Evolutionary conservation across 2,113 vertebrate species (phyloP), one percentile per base, ranked within the genome.

Genomic region (Sialia sialis): DNA sequence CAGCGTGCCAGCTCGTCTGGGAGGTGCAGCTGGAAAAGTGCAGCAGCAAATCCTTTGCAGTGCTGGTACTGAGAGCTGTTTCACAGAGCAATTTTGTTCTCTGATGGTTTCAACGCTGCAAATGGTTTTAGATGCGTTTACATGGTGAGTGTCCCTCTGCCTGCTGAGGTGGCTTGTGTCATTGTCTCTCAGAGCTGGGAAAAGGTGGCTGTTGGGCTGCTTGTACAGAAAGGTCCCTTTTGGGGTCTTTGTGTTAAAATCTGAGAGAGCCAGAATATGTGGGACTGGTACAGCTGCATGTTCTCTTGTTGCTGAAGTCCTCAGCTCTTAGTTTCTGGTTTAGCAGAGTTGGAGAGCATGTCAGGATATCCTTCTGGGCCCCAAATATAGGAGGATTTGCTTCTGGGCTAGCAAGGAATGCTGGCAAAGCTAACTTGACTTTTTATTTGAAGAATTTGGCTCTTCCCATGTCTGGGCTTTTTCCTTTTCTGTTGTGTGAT

Each of bases 61-160:
- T 8, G 46, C 59, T 66, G 17, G 29, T 81, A 18, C 69, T 32
- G 16, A 34, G 78, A 88, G 67, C 54, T 4, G 10, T 83, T 86
- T 62, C 34, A 43, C 39, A 75, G 92, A 41, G 21, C 5, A 29
- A 1, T 82, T 95, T 66, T 13, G 30, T 48, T 84, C 79, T 63
- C 64, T 3, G 1, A 32, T 46, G 36, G n/a, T 80, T 87, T 76
- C 66, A 85, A 27, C 0, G 0, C 41, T 3, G 4, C 41, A 5
- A 46, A 68, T 27, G 60, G 25, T 95, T 92, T 96, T 92, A 74
- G 81, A 34, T 3, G 6, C 0, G 2, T 78, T 94, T 88, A 75
- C 18, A 0, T 26, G 39, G 60, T 79, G 91, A 74, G 75, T 75
- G 48, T 43, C 39, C 46, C 62, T 39, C 77, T 90, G 46, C 4